Conservation (phyloP, 2,888 invertebrate genomes). For the Prosopocoilus inquinatus region DNA sequence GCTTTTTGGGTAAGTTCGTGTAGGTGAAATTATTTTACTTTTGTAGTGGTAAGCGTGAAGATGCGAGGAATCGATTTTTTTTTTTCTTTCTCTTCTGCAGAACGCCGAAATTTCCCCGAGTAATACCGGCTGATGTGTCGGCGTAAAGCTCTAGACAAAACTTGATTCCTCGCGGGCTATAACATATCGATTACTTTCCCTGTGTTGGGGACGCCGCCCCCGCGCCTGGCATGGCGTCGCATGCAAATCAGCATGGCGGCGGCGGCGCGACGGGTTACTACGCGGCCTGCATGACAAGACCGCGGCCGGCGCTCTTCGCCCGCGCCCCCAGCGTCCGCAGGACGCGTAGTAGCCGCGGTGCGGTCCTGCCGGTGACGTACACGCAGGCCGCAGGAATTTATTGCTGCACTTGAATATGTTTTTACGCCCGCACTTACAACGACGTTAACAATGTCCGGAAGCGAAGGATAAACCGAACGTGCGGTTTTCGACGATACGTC, state of each 20-base stretch:
- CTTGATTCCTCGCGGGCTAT: conserved; percentile 39
- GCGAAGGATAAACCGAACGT: no score
- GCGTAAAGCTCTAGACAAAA: conserved; percentile 33
- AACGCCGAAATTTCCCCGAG: not conserved
- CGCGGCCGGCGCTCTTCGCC: conserved; percentile 12
- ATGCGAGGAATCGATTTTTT: no score
- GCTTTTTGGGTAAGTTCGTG: no score
- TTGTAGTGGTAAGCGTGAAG: no score
- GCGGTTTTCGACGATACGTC: no score
- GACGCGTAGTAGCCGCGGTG: not conserved
- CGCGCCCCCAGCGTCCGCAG: not conserved
- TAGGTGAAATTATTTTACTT: no score
- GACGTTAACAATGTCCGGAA: no score
- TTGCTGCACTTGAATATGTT: no score
- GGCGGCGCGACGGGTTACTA: conserved; percentile 58
- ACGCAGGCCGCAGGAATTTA: no score
- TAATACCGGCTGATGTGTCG: conserved; percentile 2
- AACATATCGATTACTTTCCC: conserved; percentile 59
- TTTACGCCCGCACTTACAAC: no score
- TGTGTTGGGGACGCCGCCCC: conserved; percentile 45
- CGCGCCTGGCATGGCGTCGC: conserved; percentile 58
- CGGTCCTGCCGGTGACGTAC: not conserved
- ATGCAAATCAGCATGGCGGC: conserved; percentile 64
- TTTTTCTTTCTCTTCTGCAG: no score
- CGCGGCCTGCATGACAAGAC: conserved; percentile 60